A percentile compares a stretch with the other conserved stretches of the same genome.
These are phyloP conservation scores for Gracilinanus agilis DNA, from an alignment of 2,113 vertebrate species.

Conservation along the genomic window DNA sequence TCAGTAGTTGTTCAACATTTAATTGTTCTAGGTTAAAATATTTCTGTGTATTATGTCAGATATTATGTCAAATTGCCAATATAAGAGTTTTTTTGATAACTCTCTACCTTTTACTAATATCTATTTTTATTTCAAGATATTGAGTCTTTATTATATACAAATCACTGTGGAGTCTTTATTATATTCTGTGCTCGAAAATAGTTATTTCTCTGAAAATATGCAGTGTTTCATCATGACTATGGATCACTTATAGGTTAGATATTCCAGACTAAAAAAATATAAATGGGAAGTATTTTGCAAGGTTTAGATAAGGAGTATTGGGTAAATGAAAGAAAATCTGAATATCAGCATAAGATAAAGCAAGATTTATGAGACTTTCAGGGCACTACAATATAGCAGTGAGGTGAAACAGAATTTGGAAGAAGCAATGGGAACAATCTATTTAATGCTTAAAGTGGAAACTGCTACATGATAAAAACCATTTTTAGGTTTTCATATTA, in stretches of 20 bases:
- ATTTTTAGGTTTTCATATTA: conserved; percentile 52
- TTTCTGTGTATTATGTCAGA: not conserved
- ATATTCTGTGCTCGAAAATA: not conserved
- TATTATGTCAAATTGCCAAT: not conserved
- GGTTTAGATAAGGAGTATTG: not conserved
- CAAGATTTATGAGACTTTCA: not conserved
- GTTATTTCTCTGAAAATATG: not conserved
- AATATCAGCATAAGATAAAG: not conserved
- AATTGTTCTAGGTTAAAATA: conserved; percentile 15
- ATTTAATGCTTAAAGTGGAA: conserved; percentile 37
- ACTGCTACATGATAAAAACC: not conserved
- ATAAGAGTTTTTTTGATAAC: not conserved
- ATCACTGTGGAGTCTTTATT: not conserved
- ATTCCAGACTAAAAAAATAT: not conserved
- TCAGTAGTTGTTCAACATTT: conserved; percentile 32
- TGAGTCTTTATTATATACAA: not conserved
- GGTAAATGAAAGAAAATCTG: not conserved
- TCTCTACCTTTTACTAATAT: not conserved
- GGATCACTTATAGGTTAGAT: not conserved
- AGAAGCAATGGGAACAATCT: conserved; percentile 27
- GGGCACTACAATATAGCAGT: not conserved
- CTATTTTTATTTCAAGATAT: not conserved
- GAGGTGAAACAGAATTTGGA: not conserved
- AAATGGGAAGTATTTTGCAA: not conserved
- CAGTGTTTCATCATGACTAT: not conserved